These are phyloP conservation scores for Arctopsyche grandis DNA, from an alignment of 1,140 invertebrate genomes.

Conservation along the genomic window DNA sequence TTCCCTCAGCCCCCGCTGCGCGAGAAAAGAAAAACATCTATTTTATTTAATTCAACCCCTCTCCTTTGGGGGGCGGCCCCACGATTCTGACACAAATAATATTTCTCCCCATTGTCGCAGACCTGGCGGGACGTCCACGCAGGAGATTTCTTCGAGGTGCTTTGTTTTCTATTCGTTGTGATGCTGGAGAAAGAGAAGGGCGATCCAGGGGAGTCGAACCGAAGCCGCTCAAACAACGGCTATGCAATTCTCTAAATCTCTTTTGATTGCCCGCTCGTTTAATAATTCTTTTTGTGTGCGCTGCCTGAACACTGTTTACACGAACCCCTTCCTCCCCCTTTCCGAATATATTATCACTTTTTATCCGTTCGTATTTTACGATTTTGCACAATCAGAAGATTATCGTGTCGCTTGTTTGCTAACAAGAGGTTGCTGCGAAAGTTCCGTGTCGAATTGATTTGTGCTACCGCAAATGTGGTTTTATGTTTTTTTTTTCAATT, in stretches of 20 bases:
- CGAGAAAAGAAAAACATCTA: constrained; percentile 48
- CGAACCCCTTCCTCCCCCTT: not conserved
- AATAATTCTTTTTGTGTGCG: constrained; percentile 18
- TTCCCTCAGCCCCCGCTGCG: constrained; percentile 20
- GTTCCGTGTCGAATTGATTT: no score
- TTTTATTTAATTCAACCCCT: constrained; percentile 49
- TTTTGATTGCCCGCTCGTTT: constrained; percentile 22
- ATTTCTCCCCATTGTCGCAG: constrained; percentile 48
- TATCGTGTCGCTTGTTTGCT: no score
- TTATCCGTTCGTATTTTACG: no score
- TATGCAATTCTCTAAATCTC: not conserved
- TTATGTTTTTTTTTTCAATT: no score
- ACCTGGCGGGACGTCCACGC: constrained; percentile 39
- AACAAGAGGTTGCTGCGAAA: no score
- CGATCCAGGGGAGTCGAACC: constrained; percentile 5
- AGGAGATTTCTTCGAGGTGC: constrained; percentile 33
- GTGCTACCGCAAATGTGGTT: no score
- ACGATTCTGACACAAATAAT: constrained; percentile 42
- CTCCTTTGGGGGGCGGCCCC: not conserved
- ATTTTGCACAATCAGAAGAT: no score
- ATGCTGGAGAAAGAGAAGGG: not conserved
- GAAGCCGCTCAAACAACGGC: not conserved
- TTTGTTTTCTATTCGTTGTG: constrained; percentile 49
- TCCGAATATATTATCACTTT: no score
- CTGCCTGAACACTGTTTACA: not conserved